These are phyloP conservation scores for Ancistrus triradiatus DNA, from an alignment of 2,113 vertebrate species.

Conservation along the genomic window DNA sequence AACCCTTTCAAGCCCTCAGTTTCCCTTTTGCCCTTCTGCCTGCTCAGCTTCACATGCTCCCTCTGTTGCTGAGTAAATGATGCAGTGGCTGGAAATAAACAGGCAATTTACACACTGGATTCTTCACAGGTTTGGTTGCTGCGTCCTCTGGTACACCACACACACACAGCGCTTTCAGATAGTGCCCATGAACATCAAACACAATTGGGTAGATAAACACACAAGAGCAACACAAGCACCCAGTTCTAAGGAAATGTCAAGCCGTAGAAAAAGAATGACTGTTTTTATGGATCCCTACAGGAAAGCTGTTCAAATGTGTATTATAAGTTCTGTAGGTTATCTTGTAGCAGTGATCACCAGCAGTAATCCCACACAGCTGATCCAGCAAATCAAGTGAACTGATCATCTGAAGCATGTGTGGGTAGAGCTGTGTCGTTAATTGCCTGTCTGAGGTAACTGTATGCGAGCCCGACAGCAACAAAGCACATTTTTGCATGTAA, in stretches of 20 bases:
- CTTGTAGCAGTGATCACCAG: background rate
- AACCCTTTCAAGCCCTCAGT: constrained; percentile 5
- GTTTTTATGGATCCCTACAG: constrained; percentile 11
- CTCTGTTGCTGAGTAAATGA: constrained; percentile 51
- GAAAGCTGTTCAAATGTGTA: constrained; percentile 13
- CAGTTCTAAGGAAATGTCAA: constrained; percentile 1
- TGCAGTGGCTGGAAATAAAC: constrained; percentile 59
- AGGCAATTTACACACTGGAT: constrained; percentile 57
- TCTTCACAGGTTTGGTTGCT: constrained; percentile 38
- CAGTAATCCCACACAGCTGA: constrained; percentile 1
- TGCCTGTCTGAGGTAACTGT: too few relatives aligned
- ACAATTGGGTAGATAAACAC: constrained; percentile 29
- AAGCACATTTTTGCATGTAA: too few relatives aligned
- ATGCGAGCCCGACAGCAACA: too few relatives aligned
- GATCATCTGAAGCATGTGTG: too few relatives aligned
- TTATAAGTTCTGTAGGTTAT: constrained; percentile 17
- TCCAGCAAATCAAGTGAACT: constrained; percentile 6
- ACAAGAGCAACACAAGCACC: background rate
- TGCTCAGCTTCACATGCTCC: constrained; percentile 17
- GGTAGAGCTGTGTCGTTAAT: too few relatives aligned
- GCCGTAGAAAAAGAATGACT: constrained; percentile 16
- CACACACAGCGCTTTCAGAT: constrained; percentile 19
- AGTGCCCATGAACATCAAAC: constrained; percentile 32
- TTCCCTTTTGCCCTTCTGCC: constrained; percentile 17
- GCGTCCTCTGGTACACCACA: constrained; percentile 19